Base-by-base conservation (phyloP, 2,113 vertebrate genomes). In the Trogon surrucura region DNA sequence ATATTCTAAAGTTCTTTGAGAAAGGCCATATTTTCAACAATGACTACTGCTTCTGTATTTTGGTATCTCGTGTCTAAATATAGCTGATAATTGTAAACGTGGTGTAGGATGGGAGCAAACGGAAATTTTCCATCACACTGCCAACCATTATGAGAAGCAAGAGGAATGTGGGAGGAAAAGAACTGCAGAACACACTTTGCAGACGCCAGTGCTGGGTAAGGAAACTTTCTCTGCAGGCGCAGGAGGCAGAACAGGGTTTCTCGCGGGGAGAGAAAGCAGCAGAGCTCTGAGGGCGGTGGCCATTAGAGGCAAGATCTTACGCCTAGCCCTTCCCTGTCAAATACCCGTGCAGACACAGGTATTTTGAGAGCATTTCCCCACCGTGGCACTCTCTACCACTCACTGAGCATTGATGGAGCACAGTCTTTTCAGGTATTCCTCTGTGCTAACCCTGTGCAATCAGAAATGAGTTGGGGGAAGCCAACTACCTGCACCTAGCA, bases 401-500 rank as follows among this genome's bases (percentile, higher is more conserved):
- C 53, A 32, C 38, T 47, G 72, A 92, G 80, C 89, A 84, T 2
- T 53, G 92, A 74, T 53, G 82, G 82, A 84, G 38, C 80, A 81
- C 77, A 32, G 56, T 71, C 60, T 75, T 95, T 96, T 95, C 88
- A 93, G 82, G 44, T 78, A 47, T 90, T 73, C 47, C 82, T 91
- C 90, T 80, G 84, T 83, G 85, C 83, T 96, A 97, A 94, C 85
- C 91, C 90, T 74, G 69, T 88, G 88, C 95, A 93, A 94, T 90
- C 95, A 92, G 93, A 96, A 97, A 96, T 93, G 88, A 94, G 91
- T 60, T 96, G 91, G 89, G 94, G 93, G 88, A 96, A 80, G 72
- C 94, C 94, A 83, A 71, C 91, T 80, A 44, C 82, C 90, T 90
- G 47, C 80, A 38, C 90, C n/a, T 57, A 78, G 70, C 93, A 78